phyloP scores from a whole-genome alignment of 2,797 vertebrate species.

The Salmo trutta region DNA sequence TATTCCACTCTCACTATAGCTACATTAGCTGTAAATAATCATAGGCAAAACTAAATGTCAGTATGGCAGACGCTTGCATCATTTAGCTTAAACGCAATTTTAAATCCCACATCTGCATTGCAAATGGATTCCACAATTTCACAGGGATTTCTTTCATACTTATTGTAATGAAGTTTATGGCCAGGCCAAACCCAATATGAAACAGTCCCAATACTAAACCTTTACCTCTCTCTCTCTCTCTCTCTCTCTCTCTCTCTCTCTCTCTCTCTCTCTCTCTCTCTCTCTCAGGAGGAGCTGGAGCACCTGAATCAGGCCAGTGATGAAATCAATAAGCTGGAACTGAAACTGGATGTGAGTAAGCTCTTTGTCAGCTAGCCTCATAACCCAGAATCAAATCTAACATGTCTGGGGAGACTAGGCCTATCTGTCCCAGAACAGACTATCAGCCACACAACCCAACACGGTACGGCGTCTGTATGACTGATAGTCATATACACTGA shows the following conservation, averaged over 20 bases:
- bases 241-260: not conserved
- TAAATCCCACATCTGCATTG: not conserved
- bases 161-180: not conserved
- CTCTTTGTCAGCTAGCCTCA: not conserved
- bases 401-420: not conserved
- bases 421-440: not conserved
- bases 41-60: not conserved
- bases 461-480: not conserved
- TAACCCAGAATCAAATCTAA: not conserved
- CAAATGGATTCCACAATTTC: not conserved
- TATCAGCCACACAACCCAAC: no score
- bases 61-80: not conserved
- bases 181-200: not conserved
- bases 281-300: constrained; percentile 86
- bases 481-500: no score
- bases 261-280: not conserved
- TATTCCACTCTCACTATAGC: not conserved
- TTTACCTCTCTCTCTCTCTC: not conserved
- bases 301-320: constrained; percentile 91
- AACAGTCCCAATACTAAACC: not conserved
- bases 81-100: not conserved
- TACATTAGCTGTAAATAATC: not conserved
- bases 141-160: not conserved
- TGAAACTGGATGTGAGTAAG: constrained; percentile 85
- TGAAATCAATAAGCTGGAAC: constrained; percentile 89